Evolutionary conservation across 2,113 vertebrate species (phyloP).

Genomic region (Odocoileus virginianus): DNA sequence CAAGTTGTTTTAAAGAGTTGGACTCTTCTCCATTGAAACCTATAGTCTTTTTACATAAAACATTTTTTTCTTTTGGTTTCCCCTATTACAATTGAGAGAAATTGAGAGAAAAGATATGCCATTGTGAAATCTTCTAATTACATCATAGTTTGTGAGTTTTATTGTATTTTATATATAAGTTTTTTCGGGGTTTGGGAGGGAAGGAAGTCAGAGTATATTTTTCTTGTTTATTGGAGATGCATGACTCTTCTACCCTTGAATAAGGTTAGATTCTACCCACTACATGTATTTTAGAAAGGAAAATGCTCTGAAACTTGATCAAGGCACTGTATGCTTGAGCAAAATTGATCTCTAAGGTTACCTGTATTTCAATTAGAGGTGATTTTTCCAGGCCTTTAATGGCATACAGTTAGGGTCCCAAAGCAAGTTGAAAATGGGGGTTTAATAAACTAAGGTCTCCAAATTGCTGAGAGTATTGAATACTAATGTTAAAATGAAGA

Average conservation of each 20-base stretch:
- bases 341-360: not conserved
- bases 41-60: not conserved
- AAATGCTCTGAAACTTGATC: not conserved
- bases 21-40: not conserved
- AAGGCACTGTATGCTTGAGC: not conserved
- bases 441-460: not conserved
- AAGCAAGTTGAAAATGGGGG: not conserved
- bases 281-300: not conserved
- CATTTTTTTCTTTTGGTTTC: not conserved
- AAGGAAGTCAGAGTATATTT: not conserved
- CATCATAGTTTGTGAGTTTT: not conserved
- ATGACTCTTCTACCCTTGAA: not conserved
- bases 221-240: not conserved
- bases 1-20: not conserved
- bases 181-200: not conserved
- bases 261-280: not conserved
- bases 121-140: not conserved
- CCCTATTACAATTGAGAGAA: not conserved
- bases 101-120: not conserved
- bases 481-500: not conserved
- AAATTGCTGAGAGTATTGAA: not conserved
- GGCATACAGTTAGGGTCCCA: not conserved
- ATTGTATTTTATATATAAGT: not conserved
- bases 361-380: not conserved
- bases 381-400: not conserved